These are phyloP conservation scores for Tinea pellionella DNA, from an alignment of 2,888 invertebrate genomes.

Conservation along the genomic window DNA sequence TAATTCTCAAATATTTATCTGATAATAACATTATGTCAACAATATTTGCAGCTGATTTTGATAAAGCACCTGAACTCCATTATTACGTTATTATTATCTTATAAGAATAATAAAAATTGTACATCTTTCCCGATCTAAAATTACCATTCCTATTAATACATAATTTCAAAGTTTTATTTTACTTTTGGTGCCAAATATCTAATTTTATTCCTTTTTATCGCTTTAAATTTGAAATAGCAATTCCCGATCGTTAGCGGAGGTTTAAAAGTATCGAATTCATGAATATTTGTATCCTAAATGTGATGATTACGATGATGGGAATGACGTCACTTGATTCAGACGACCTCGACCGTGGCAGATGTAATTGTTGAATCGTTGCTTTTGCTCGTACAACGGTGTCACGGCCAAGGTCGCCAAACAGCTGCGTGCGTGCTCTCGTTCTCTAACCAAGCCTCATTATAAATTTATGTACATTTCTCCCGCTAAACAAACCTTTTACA, in stretches of 20 bases:
- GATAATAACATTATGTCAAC: conserved; percentile 7
- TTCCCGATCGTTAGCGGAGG: background rate
- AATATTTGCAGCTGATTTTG: conserved; percentile 9
- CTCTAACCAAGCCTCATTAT: background rate
- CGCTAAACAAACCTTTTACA: background rate
- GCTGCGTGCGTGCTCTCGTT: conserved; percentile 27
- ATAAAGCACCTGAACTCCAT: background rate
- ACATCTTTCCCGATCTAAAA: too few species aligned
- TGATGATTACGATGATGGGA: background rate
- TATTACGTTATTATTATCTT: background rate
- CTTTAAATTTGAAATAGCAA: background rate
- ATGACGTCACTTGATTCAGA: conserved; percentile 26
- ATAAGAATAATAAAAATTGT: background rate
- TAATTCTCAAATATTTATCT: conserved; percentile 31
- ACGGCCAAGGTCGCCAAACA: conserved; percentile 55
- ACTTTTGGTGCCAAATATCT: background rate
- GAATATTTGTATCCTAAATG: background rate
- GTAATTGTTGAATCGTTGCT: conserved; percentile 52
- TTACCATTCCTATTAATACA: too few species aligned
- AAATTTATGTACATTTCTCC: conserved; percentile 1
- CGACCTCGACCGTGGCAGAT: conserved; percentile 49
- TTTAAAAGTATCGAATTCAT: background rate
- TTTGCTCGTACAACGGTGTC: conserved; percentile 42
- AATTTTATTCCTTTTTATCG: background rate
- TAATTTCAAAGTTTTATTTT: background rate